Evolutionary conservation across 2,113 vertebrate genomes (phyloP), one percentile per base, ranked within the genome.

Genomic region (Lamprotornis superbus): DNA sequence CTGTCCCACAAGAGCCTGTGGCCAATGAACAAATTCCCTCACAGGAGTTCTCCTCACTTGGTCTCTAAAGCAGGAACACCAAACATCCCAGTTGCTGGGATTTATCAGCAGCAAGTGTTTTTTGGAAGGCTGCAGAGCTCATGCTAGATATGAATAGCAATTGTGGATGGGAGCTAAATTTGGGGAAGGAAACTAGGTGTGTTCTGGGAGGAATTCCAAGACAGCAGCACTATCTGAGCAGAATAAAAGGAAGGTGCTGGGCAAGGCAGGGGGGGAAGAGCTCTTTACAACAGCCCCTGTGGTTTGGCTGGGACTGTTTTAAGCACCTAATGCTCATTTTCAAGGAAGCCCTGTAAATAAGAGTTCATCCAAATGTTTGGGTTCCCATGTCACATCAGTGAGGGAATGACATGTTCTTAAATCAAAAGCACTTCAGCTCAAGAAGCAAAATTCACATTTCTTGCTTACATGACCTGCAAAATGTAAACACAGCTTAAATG

Each of bases 81-180:
- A 33, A 79, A 53, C 15, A 35, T 21, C 39, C 33, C 56, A 52
- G 0, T 4, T 63, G 37, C 35, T 78, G 63, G 21, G 39, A 21
- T 76, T 84, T 69, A 44, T 5, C 23, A 61, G n/a, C 18, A 61
- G 33, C 53, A 69, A 49, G 37, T 11, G 42, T 10, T 39, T 73
- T 90, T 47, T 24, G 47, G 70, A 46, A 78, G 63, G 50, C 30
- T 83, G 55, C 30, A 86, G 61, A 77, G 44, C 7, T 82, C 24
- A 15, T 1, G 0, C 23, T 52, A 61, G 52, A 17, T 35, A 35
- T 0, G 0, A 33, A 28, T 0, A 70, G 37, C n/a, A 71, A 35
- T 5, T 92, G 33, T 35, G 30, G 50, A 10, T 14, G 17, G 37
- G 30, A 77, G 35, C 9, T 76, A 25, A 20, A 31, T 25, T 2